phyloP scores from a whole-genome alignment of 2,888 invertebrate genomes.

The Belgica antarctica region DNA sequence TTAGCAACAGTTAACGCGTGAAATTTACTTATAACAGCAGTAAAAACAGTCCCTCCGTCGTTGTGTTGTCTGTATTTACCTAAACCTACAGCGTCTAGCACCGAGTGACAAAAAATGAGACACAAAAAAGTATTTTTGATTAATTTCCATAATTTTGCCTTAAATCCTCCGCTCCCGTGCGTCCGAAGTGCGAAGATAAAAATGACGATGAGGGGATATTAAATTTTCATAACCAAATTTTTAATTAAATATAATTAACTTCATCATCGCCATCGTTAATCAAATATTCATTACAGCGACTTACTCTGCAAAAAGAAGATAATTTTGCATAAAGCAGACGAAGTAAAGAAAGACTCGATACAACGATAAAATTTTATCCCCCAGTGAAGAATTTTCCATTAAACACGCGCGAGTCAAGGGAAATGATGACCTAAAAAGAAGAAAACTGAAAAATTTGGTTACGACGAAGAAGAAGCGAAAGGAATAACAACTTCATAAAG shows the following conservation, averaged over 20 bases:
- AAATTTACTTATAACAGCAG: too few species aligned
- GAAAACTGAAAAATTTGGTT: slow-evolving; percentile 1
- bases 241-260: slow-evolving; percentile 43
- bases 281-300: slow-evolving; percentile 35
- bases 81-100: too few species aligned
- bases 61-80: too few species aligned
- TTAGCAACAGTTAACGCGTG: neutral
- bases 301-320: neutral
- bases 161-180: neutral
- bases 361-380: neutral
- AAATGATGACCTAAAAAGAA: neutral
- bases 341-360: neutral
- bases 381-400: neutral
- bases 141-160: slow-evolving; percentile 19
- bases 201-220: neutral
- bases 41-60: too few species aligned
- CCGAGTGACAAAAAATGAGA: slow-evolving; percentile 6
- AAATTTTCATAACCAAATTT: slow-evolving; percentile 33
- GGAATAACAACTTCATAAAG: neutral
- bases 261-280: slow-evolving; percentile 40
- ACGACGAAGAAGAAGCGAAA: neutral
- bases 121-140: neutral
- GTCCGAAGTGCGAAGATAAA: neutral
- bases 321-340: neutral
- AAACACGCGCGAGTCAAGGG: neutral